Evolutionary conservation across 2,113 vertebrate genomes (phyloP).

Genomic region (Chlorodrepanis virens): DNA sequence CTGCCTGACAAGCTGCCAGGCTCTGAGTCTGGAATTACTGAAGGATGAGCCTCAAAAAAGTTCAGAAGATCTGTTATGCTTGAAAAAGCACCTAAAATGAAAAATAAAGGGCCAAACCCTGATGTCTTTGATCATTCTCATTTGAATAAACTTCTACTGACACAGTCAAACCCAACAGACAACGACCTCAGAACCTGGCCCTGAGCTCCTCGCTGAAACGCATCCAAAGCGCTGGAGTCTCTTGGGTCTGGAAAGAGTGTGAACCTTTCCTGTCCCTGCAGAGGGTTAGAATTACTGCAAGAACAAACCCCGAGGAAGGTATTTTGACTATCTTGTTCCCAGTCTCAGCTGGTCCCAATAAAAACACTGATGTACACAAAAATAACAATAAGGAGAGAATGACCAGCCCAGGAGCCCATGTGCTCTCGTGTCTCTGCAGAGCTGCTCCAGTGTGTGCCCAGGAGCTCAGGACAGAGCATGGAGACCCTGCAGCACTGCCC

Average conservation of each 20-base stretch:
- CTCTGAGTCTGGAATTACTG: constrained; percentile 15
- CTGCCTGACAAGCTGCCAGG: constrained; percentile 47
- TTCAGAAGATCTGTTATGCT: constrained; percentile 57
- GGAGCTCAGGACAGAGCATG: not conserved
- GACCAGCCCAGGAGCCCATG: not conserved
- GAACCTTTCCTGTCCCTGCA: not conserved
- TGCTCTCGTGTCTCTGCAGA: not conserved
- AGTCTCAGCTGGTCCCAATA: not conserved
- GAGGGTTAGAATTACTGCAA: not conserved
- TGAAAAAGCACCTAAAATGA: constrained; percentile 59
- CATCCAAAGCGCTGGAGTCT: not conserved
- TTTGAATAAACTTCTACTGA: constrained; percentile 53
- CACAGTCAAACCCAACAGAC: constrained; percentile 13
- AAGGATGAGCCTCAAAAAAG: constrained; percentile 53
- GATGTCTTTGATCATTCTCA: constrained; percentile 43
- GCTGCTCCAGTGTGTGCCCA: not conserved
- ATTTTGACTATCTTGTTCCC: constrained; percentile 2
- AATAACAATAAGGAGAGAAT: not conserved
- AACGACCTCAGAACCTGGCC: constrained; percentile 12
- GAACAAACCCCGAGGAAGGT: not conserved
- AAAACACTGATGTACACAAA: not conserved
- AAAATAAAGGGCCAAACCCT: constrained; percentile 47
- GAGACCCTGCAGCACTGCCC: not conserved
- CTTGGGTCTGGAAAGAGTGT: not conserved
- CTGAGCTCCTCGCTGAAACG: not conserved